phyloP scores from a whole-genome alignment of 2,113 vertebrate genomes.

The Odontesthes bonariensis region DNA sequence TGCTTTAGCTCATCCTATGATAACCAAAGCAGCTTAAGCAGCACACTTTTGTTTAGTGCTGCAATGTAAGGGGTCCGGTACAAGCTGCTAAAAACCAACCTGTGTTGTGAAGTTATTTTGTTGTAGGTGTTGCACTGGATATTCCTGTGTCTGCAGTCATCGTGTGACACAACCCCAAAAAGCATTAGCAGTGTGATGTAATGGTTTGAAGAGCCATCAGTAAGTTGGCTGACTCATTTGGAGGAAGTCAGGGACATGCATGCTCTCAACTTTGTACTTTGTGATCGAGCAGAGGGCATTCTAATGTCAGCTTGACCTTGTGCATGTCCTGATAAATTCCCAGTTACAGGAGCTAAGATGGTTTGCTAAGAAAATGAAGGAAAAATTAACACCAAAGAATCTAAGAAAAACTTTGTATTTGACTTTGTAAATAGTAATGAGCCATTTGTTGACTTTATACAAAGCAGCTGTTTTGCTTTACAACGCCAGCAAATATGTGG shows the following conservation, averaged over 20 bases:
- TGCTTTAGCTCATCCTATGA: constrained; percentile 35
- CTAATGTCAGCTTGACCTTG: no score
- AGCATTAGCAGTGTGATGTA: background rate
- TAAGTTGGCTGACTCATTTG: constrained; percentile 1
- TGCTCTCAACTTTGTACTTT: background rate
- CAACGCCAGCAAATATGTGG: no score
- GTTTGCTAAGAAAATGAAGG: no score
- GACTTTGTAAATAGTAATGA: no score
- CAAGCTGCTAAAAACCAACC: background rate
- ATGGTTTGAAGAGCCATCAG: no score
- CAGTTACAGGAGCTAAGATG: no score
- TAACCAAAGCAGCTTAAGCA: constrained; percentile 17
- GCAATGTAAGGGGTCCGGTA: constrained; percentile 5
- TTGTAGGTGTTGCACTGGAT: background rate
- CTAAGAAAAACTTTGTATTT: no score
- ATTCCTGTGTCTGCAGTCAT: background rate
- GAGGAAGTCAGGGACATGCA: background rate
- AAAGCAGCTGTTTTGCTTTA: no score
- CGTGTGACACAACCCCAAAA: background rate
- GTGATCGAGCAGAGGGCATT: background rate
- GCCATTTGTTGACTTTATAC: no score
- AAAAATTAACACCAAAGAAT: no score
- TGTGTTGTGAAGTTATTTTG: background rate
- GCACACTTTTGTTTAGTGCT: background rate
- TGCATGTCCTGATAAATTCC: no score